Evolutionary conservation across 2,113 vertebrate genomes (phyloP).

Genomic region (Uropsilus gracilis): DNA sequence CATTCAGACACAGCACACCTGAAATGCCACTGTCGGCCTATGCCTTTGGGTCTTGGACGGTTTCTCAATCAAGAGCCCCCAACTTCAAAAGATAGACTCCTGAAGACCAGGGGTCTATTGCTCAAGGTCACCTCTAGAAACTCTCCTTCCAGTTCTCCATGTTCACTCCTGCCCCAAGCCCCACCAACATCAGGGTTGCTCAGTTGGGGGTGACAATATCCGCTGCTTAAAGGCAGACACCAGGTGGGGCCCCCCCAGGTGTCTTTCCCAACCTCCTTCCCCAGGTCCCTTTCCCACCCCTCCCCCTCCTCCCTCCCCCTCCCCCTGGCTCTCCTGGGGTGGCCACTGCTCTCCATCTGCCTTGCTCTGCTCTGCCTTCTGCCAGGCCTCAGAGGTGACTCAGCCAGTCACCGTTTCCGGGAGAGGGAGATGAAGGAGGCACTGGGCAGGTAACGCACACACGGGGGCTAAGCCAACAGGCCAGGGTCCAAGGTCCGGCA

Average conservation of each 20-base stretch:
- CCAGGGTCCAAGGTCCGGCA: not conserved
- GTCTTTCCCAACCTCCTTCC: not conserved
- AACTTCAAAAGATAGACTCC: no score
- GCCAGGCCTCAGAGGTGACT: not conserved
- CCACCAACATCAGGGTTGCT: not conserved
- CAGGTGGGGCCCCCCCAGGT: no score
- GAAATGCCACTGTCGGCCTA: rapidly evolving
- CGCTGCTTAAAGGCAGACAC: not conserved
- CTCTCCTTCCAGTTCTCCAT: no score
- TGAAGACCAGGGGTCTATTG: no score
- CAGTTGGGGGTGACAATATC: rapidly evolving
- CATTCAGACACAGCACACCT: rapidly evolving
- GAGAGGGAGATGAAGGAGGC: not conserved
- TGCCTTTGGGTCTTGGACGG: not conserved
- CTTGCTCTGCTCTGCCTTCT: not conserved
- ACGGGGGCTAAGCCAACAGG: not conserved
- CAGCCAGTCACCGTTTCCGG: not conserved
- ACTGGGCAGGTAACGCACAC: not conserved
- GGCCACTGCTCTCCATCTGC: not conserved
- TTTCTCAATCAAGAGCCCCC: not conserved
- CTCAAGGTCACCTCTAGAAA: no score
- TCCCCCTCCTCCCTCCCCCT: no score
- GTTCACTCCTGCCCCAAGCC: not conserved
- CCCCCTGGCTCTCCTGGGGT: not conserved
- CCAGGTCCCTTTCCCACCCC: rapidly evolving